These are phyloP conservation scores for Arbacia lixula DNA, from an alignment of 53 echinoderm and acorn worm genomes.

Conservation along the genomic window DNA sequence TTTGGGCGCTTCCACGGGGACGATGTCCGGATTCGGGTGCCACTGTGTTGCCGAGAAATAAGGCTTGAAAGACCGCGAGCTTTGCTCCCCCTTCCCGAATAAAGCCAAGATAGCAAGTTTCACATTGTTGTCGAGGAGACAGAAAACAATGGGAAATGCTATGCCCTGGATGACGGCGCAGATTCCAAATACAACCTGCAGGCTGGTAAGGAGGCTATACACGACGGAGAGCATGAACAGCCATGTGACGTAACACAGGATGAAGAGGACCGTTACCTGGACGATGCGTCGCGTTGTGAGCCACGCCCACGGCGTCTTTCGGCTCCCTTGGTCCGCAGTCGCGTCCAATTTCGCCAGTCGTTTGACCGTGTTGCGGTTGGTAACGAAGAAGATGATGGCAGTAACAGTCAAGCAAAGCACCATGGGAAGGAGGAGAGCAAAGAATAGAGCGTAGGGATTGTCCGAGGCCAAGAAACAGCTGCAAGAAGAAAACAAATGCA, in stretches of 20 bases:
- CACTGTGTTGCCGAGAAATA: conserved; percentile 48
- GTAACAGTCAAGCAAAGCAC: background rate
- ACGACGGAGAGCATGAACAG: conserved; percentile 16
- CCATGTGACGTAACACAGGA: conserved; percentile 40
- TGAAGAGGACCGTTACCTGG: conserved; percentile 32
- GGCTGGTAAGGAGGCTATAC: background rate
- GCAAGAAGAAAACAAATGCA: background rate
- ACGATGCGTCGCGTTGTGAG: conserved; percentile 22
- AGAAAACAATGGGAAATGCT: conserved; percentile 19
- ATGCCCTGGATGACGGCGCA: conserved; percentile 40
- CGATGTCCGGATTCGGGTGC: conserved; percentile 48
- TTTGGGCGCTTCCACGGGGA: conserved; percentile 28
- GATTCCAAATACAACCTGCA: conserved; percentile 23
- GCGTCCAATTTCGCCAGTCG: background rate
- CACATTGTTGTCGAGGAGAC: conserved; percentile 5
- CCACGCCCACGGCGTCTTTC: conserved; percentile 46
- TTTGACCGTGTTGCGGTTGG: conserved; percentile 16
- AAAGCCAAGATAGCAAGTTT: conserved; percentile 19
- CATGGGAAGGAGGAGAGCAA: conserved; percentile 38
- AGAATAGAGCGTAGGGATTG: conserved; percentile 37
- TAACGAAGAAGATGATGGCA: conserved; percentile 19
- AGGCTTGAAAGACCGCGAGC: conserved; percentile 33
- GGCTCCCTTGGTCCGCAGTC: background rate
- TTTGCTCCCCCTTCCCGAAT: conserved; percentile 36
- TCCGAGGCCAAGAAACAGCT: conserved; percentile 34